These are phyloP conservation scores for Phoenicopterus ruber DNA, from an alignment of 2,113 vertebrate genomes.

Conservation along the genomic window DNA sequence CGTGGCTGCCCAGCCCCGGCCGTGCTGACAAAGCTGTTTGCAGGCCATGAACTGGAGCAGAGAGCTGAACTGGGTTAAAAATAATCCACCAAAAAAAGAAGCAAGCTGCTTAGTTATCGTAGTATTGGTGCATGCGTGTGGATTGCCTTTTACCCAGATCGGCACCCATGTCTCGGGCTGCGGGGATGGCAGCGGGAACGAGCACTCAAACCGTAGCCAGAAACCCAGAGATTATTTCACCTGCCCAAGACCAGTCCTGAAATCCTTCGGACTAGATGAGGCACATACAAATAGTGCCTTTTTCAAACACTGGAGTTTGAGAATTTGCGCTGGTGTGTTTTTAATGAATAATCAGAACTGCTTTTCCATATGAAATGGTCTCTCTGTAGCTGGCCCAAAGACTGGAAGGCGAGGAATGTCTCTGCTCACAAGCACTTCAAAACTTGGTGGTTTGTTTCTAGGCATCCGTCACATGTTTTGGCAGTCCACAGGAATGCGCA, in stretches of 20 bases:
- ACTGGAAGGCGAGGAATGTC: slow-evolving; percentile 1
- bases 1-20: neutral
- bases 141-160: neutral
- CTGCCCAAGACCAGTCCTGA: neutral
- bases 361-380: slow-evolving; percentile 17
- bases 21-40: neutral
- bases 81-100: neutral
- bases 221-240: neutral
- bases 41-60: neutral
- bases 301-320: neutral
- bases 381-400: neutral
- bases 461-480: slow-evolving; percentile 40
- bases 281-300: neutral
- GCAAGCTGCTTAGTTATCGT: neutral
- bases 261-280: neutral
- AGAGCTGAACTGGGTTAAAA: neutral
- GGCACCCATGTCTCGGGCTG: rapidly evolving
- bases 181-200: neutral
- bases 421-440: slow-evolving; percentile 14
- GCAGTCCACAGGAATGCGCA: slow-evolving; percentile 34
- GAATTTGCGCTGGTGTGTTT: neutral
- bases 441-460: slow-evolving; percentile 24
- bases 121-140: too few relatives aligned
- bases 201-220: neutral
- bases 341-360: neutral